Evolutionary conservation across 2,888 invertebrate genomes (phyloP), one percentile per base, ranked within the genome.

Genomic region (Clistopyga incitator): DNA sequence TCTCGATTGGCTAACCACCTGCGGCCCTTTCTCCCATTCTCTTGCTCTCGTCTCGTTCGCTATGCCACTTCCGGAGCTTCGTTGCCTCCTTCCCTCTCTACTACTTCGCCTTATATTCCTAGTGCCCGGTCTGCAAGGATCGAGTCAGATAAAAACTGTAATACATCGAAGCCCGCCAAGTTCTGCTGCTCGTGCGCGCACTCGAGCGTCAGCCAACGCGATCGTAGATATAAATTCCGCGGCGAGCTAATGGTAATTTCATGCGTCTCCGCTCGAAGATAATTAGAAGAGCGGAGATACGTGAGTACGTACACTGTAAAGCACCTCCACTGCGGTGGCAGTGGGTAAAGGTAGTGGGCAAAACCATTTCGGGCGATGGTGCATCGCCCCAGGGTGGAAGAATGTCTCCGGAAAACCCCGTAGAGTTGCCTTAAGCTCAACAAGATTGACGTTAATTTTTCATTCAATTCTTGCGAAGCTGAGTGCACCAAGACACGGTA

Each of bases 1-100:
- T 92, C 91, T 89, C 90, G 88, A 90, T 90, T 86, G 86, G 82
- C 78, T 83, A 83, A 90, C 90, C 92, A 89, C 89, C 91, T 93
- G 89, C 87, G 84, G 87, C 84, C 85, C 81, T 75, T 68, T 56
- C 78, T 72, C 29, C 61, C 77, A 50, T 52, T 68, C 78, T 59
- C 29, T 52, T 45, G 42, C 38, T 56, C 64, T 67, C 34, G 29
- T 56, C 72, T 56, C 23, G 34, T 50, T 52, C 64, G 45, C 52
- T 18, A 45, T 59, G 54, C 61, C 59, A 38, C 64, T 67, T 77
- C 61, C 71, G 65, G 67, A 61, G n/a, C 78, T 56, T 76, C 75
- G 56, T 76, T 64, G 34, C 34, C 52, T 64, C 72, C 74, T 65
- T 68, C 70, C 80, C 80, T 74, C 81, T n/a, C 72, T 70, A 64